These are phyloP conservation scores for Vombatus ursinus DNA, from an alignment of 2,113 vertebrate genomes.

Conservation along the genomic window DNA sequence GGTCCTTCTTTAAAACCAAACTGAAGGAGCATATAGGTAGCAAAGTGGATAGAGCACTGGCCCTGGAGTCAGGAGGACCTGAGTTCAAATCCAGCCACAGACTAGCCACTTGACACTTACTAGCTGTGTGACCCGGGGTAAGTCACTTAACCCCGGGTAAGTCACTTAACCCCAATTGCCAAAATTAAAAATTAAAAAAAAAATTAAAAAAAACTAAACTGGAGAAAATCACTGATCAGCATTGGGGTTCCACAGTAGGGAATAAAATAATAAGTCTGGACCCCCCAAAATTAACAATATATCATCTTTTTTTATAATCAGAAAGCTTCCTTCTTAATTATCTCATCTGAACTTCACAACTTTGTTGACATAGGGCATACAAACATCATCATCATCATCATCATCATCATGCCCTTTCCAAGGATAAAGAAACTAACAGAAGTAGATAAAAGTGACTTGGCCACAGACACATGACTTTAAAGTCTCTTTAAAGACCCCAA, in stretches of 20 bases:
- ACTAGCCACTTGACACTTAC: too few relatives aligned
- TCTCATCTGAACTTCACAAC: background rate
- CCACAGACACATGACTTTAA: background rate
- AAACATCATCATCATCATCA: background rate
- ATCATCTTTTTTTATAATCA: background rate
- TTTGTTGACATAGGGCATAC: background rate
- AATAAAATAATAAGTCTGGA: background rate
- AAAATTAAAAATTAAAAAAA: too few relatives aligned
- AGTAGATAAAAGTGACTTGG: background rate
- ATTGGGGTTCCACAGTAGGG: background rate
- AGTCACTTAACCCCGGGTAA: too few relatives aligned
- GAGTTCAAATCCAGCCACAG: too few relatives aligned
- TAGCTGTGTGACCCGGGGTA: too few relatives aligned
- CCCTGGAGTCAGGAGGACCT: too few relatives aligned
- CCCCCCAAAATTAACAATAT: background rate
- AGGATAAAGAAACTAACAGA: background rate
- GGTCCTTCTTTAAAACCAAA: background rate
- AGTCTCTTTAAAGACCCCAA: background rate
- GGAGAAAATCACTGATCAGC: background rate
- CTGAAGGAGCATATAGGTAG: too few relatives aligned
- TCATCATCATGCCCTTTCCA: background rate
- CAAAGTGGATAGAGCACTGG: too few relatives aligned
- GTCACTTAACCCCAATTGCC: too few relatives aligned
- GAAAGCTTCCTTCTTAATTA: background rate
- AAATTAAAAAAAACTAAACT: too few relatives aligned